Base-by-base conservation (phyloP, 2,113 vertebrate species). In the Ceyx melanurus region DNA sequence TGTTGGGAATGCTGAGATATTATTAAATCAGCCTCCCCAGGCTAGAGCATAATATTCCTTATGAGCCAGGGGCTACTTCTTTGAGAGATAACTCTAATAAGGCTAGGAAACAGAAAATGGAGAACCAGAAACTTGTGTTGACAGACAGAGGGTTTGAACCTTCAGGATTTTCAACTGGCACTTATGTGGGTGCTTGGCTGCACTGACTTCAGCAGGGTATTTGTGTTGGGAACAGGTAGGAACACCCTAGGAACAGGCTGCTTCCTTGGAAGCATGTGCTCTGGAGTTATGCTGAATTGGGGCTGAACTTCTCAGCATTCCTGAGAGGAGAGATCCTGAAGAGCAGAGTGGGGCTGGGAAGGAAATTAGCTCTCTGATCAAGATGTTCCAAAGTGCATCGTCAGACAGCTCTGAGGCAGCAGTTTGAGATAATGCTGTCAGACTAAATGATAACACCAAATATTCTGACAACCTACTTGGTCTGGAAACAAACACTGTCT, bases 371-470 rank as follows among this genome's bases (percentile, higher is more conserved):
- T 85, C 8, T 1, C 60, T 71, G 79, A 92, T 92, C 35, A 91
- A 82, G 76, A 71, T 93, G 80, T 92, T 90, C 86, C 66, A 61
- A 71, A 86, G 61, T 51, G 2, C 57, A 48, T 86, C 88, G 86
- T 86, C n/a, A 74, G 65, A 60, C 88, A 94, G 57, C 57, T 86
- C 40, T 93, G 82, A 94, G 68, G 93, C 88, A 91, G 81, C 60
- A 15, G 40, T 86, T 73, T 71, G 81, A 87, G 82, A 78, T 88
- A 67, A 67, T 61, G 54, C 75, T 89, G 92, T 86, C 80, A 88
- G 88, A 33, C 43, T 77, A 43, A 87, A 83, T 74, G 76, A 56
- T 83, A 89, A 78, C 29, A 72, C 48, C 86, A 26, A 91, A 67
- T 83, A 81, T 88, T 86, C 82, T 88, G 93, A 91, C 90, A 86